phyloP scores from a whole-genome alignment of 1,140 invertebrate genomes.

The Bilobella aurantiaca region DNA sequence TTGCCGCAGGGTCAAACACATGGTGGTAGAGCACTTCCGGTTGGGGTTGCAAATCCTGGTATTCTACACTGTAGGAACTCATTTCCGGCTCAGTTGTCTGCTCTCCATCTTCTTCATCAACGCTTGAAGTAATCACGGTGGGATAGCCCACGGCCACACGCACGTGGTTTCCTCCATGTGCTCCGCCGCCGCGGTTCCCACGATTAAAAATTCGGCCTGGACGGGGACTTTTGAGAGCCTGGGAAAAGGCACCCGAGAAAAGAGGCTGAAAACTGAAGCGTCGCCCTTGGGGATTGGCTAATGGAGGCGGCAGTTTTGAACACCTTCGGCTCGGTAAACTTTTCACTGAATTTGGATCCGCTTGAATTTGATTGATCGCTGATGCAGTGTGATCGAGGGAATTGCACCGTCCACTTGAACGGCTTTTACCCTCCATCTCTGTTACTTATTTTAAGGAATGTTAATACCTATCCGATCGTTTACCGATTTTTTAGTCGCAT shows the following conservation, averaged over 20 bases:
- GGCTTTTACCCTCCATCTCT: too few species aligned
- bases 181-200: too few species aligned
- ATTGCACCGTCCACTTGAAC: too few species aligned
- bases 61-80: background rate
- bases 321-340: too few species aligned
- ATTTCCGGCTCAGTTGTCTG: background rate
- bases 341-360: too few species aligned
- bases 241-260: background rate
- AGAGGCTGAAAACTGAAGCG: background rate
- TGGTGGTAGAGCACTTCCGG: constrained; percentile 11
- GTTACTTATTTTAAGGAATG: too few species aligned
- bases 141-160: constrained; percentile 5
- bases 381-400: too few species aligned
- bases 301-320: background rate
- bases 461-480: too few species aligned
- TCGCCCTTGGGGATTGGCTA: background rate
- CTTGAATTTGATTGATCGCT: too few species aligned
- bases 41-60: background rate
- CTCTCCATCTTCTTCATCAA: constrained; percentile 14
- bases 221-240: background rate
- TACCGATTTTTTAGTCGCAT: too few species aligned
- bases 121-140: constrained; percentile 11
- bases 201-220: background rate
- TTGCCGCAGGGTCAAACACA: background rate
- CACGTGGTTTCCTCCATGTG: too few species aligned